Percentiles rank a stretch among this genome's conserved stretches.
Evolutionary conservation across 2,888 invertebrate genomes (phyloP).

Genomic region (Cephus pulcher): DNA sequence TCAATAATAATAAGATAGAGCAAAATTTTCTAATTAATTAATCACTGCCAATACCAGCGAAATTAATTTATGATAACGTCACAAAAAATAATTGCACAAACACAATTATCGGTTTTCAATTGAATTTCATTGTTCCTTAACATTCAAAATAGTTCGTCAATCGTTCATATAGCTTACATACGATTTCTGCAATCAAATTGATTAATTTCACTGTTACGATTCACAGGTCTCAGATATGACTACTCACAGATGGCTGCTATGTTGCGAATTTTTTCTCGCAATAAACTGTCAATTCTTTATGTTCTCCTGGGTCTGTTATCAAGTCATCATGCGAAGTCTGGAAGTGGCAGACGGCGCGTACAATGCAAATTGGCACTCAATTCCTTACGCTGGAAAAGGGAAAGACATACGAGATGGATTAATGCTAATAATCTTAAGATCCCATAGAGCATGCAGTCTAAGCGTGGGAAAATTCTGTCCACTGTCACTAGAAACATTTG

Average conservation of each 20-base stretch:
- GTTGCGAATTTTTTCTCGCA: neutral
- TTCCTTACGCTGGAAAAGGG: neutral
- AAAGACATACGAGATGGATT: neutral
- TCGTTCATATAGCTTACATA: neutral
- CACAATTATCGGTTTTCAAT: too few relatives aligned
- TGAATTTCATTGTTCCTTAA: too few relatives aligned
- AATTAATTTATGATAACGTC: too few relatives aligned
- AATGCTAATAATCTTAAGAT: neutral
- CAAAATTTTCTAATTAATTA: neutral
- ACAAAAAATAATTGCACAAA: too few relatives aligned
- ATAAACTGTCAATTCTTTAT: neutral
- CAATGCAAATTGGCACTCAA: neutral
- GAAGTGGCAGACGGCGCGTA: neutral
- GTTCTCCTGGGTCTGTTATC: neutral
- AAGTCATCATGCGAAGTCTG: neutral
- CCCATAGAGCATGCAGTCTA: neutral
- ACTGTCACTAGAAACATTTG: neutral
- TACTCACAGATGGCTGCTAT: neutral
- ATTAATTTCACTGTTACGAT: neutral
- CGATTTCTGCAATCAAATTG: neutral
- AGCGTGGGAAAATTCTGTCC: neutral
- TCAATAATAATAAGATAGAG: neutral
- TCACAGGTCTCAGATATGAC: neutral
- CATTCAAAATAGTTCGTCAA: neutral
- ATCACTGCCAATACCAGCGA: neutral